phyloP scores from a whole-genome alignment of 2,888 invertebrate species.

The Hypercompe scribonia region DNA sequence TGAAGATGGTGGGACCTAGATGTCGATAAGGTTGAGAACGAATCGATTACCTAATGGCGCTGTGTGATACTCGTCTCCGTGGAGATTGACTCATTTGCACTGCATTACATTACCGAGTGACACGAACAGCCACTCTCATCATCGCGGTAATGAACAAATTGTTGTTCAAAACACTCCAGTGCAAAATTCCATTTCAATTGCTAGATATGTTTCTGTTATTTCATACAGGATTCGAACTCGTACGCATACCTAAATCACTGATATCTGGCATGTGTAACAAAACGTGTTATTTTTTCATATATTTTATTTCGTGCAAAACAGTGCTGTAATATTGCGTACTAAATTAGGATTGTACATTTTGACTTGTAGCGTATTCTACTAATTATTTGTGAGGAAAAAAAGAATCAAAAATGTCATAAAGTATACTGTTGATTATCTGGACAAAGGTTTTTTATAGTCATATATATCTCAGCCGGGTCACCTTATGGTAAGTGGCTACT shows the following conservation, averaged over 20 bases:
- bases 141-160: slow-evolving; percentile 77
- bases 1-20: slow-evolving; percentile 60
- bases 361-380: too few relatives aligned
- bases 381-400: too few relatives aligned
- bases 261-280: background rate
- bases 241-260: background rate
- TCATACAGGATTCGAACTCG: slow-evolving; percentile 32
- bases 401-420: too few relatives aligned
- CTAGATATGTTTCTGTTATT: slow-evolving; percentile 41
- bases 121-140: slow-evolving; percentile 85
- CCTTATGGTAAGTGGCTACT: too few relatives aligned
- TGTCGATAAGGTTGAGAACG: slow-evolving; percentile 66
- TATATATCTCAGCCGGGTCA: too few relatives aligned
- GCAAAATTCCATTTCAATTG: slow-evolving; percentile 56
- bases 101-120: slow-evolving; percentile 85
- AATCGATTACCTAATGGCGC: slow-evolving; percentile 84
- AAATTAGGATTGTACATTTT: background rate
- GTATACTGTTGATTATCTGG: too few relatives aligned
- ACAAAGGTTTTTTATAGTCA: too few relatives aligned
- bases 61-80: slow-evolving; percentile 76
- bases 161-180: slow-evolving; percentile 61
- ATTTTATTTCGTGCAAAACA: background rate
- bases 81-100: slow-evolving; percentile 87
- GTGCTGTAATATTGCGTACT: background rate
- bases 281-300: background rate